Conservation (phyloP, 2,797 vertebrate species). For the Lepilemur ruficaudatus region DNA sequence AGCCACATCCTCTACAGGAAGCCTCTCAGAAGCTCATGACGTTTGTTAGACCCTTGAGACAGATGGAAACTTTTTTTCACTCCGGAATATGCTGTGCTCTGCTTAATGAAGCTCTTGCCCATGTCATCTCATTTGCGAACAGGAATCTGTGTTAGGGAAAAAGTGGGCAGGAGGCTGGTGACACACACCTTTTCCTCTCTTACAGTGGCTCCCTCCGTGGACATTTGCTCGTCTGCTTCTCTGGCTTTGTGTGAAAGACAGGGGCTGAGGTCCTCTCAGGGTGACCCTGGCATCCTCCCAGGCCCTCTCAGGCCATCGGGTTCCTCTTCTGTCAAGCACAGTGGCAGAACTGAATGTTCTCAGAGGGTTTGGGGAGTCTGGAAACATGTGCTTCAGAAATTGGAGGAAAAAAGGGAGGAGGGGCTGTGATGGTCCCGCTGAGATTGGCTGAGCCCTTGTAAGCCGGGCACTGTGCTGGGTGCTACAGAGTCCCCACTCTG, state of each 20-base stretch:
- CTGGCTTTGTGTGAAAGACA: background rate
- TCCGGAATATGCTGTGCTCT: slow-evolving; percentile 13
- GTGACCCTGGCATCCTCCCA: background rate
- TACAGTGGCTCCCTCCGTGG: rapidly evolving
- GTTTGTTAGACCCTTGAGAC: slow-evolving; percentile 74
- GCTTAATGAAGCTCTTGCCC: background rate
- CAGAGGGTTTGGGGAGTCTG: background rate
- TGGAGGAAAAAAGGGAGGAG: background rate
- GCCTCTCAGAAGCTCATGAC: slow-evolving; percentile 68
- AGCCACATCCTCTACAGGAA: slow-evolving; percentile 81
- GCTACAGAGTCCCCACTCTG: rapidly evolving
- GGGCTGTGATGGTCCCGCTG: background rate
- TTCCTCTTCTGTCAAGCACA: background rate
- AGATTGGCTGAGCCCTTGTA: rapidly evolving
- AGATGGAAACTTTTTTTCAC: slow-evolving; percentile 85
- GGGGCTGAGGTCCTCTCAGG: background rate
- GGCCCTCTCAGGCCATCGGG: background rate
- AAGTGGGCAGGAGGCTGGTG: background rate
- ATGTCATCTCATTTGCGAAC: background rate
- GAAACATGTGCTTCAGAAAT: background rate
- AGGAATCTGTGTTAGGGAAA: slow-evolving; percentile 34
- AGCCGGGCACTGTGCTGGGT: background rate
- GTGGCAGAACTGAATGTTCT: background rate
- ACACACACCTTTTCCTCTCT: background rate
- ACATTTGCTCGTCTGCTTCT: background rate